These are phyloP conservation scores for Paedocypris micromegethes DNA, from an alignment of 2,797 vertebrate species.

Conservation along the genomic window DNA sequence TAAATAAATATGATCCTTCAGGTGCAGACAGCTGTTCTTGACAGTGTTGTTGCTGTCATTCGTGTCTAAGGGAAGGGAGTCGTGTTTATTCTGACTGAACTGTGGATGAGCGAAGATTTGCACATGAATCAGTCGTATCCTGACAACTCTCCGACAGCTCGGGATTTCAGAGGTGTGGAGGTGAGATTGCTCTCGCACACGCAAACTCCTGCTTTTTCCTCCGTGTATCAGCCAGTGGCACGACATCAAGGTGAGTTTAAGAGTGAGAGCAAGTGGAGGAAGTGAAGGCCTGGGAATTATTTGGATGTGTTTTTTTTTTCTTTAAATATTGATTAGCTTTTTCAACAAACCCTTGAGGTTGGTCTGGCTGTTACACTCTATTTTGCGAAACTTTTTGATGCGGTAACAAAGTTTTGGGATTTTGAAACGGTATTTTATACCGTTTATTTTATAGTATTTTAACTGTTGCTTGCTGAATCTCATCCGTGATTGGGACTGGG, in stretches of 20 bases:
- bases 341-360: constrained; percentile 76
- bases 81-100: constrained; percentile 87
- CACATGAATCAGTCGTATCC: constrained; percentile 94
- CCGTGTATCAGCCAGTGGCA: constrained; percentile 58
- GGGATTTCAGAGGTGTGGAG: constrained; percentile 70
- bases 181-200: constrained; percentile 57
- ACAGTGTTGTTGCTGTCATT: constrained; percentile 94
- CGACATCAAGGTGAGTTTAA: constrained; percentile 73
- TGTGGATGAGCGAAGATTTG: constrained; percentile 85
- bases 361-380: constrained; percentile 29
- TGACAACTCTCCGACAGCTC: constrained; percentile 80
- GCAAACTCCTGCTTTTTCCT: constrained; percentile 61
- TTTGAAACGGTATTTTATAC: no score
- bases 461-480: no score
- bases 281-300: constrained; percentile 59
- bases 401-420: no score
- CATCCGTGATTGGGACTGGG: no score
- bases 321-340: constrained; percentile 58
- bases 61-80: constrained; percentile 82
- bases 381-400: no score
- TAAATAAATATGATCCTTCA: constrained; percentile 82
- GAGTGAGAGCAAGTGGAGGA: constrained; percentile 63
- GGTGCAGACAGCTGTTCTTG: constrained; percentile 96
- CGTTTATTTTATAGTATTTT: no score
- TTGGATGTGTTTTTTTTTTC: constrained; percentile 60